These are phyloP conservation scores for Halisarca cf. caerulea DNA, from an alignment of 37 sponge, comb jelly and placozoan genomes.

Conservation along the genomic window DNA sequence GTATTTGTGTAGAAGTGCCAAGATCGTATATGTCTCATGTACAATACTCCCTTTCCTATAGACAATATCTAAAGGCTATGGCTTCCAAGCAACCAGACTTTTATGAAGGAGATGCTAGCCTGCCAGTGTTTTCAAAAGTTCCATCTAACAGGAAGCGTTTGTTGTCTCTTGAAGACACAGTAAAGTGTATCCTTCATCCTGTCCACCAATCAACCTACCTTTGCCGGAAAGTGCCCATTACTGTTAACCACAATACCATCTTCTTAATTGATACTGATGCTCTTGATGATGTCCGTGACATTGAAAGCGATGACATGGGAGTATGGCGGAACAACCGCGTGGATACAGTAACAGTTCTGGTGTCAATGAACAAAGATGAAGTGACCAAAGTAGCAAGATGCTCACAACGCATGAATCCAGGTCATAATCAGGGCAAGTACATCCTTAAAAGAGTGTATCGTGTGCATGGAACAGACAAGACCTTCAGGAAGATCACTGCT, in stretches of 20 bases:
- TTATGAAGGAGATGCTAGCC: no score
- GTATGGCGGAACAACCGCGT: neutral
- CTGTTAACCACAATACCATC: neutral
- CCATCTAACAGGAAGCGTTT: neutral
- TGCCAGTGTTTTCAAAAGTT: neutral
- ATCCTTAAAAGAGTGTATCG: neutral
- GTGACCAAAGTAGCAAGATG: no score
- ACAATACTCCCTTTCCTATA: no score
- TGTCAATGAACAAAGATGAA: no score
- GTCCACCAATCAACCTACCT: neutral
- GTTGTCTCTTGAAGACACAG: slow-evolving; percentile 3
- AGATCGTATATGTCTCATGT: no score
- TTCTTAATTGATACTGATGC: neutral
- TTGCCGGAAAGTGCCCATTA: neutral
- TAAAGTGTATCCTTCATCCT: slow-evolving; percentile 1
- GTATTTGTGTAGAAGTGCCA: no score
- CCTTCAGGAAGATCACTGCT: neutral
- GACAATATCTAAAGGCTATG: no score
- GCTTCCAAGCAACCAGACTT: no score
- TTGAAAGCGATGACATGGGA: neutral
- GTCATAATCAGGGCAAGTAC: no score
- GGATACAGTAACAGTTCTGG: no score
- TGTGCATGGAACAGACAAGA: slow-evolving; percentile 4
- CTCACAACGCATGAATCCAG: no score
- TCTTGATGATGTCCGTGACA: neutral